Conservation (phyloP, 2,113 vertebrate species). For the Ellobius talpinus region DNA sequence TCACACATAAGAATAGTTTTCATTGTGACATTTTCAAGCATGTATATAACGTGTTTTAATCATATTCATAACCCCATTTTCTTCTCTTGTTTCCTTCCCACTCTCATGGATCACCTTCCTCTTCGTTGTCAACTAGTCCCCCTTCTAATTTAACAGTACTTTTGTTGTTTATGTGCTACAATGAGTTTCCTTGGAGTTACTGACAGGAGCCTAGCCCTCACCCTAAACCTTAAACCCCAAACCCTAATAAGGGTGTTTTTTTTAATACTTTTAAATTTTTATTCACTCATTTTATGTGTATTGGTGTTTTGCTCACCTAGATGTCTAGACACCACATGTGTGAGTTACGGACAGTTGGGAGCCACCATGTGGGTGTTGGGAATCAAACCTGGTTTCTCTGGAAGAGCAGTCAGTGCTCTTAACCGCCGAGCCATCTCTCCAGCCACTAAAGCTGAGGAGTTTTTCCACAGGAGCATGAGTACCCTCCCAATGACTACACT, state of each 20-base stretch:
- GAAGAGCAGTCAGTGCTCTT: not conserved
- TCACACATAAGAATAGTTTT: not conserved
- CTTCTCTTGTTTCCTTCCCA: not conserved
- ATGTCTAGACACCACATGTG: not conserved
- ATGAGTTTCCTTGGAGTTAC: not conserved
- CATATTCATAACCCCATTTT: not conserved
- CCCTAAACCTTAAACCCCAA: not conserved
- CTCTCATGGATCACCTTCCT: not conserved
- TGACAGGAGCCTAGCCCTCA: not conserved
- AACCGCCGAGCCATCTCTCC: not conserved
- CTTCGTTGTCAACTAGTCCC: too few relatives aligned
- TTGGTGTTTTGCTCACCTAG: not conserved
- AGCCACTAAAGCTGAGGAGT: not conserved
- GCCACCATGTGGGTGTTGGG: not conserved
- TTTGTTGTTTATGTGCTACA: too few relatives aligned
- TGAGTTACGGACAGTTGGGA: not conserved
- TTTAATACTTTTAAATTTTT: not conserved
- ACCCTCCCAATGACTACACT: not conserved
- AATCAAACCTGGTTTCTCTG: not conserved
- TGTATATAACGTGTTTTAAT: not conserved
- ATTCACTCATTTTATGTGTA: not conserved
- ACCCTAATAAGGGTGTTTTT: not conserved
- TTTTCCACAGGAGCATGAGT: not conserved
- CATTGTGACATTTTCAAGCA: not conserved
- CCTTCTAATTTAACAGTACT: not conserved